Conservation (phyloP, 2,888 invertebrate species). For the Drosophila prostipennis region DNA sequence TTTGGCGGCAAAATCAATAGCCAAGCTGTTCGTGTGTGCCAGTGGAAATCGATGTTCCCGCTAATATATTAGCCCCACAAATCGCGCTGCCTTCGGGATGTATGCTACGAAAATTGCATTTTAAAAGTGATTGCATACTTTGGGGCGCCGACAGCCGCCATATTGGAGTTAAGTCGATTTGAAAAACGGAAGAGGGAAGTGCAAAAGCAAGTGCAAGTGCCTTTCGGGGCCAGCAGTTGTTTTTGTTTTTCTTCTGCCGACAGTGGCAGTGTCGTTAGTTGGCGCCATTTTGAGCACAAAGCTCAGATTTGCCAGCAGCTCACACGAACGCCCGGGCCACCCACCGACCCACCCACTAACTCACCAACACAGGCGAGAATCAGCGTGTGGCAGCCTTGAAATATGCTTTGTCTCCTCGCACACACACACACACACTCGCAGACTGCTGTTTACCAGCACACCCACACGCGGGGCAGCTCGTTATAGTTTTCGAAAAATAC, state of each 20-base stretch:
- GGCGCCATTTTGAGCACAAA: slow-evolving; percentile 58
- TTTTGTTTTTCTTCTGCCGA: slow-evolving; percentile 31
- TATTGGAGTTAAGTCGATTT: slow-evolving; percentile 17
- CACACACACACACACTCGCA: slow-evolving; percentile 3
- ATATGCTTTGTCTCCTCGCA: slow-evolving; percentile 46
- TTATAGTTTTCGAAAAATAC: slow-evolving; percentile 49
- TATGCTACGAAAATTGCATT: slow-evolving; percentile 29
- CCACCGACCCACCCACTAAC: slow-evolving; percentile 10
- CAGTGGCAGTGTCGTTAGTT: slow-evolving; percentile 52
- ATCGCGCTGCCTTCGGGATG: slow-evolving; percentile 1
- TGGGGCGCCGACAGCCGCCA: slow-evolving; percentile 14
- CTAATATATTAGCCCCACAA: slow-evolving; percentile 12
- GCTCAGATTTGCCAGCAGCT: slow-evolving; percentile 61
- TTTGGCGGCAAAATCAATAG: slow-evolving; percentile 65
- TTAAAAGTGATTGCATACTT: slow-evolving; percentile 29
- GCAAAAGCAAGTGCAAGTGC: neutral
- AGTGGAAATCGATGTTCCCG: slow-evolving; percentile 15
- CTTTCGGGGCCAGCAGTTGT: slow-evolving; percentile 12
- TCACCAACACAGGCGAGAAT: slow-evolving; percentile 17
- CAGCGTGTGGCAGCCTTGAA: slow-evolving; percentile 48
- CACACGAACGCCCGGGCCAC: slow-evolving; percentile 26
- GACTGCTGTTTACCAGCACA: slow-evolving; percentile 18
- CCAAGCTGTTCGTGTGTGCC: slow-evolving; percentile 14
- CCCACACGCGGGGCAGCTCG: slow-evolving; percentile 35
- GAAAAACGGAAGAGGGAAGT: neutral